Evolutionary conservation across 2,888 invertebrate genomes (phyloP).

Genomic region (Rhagium mordax): DNA sequence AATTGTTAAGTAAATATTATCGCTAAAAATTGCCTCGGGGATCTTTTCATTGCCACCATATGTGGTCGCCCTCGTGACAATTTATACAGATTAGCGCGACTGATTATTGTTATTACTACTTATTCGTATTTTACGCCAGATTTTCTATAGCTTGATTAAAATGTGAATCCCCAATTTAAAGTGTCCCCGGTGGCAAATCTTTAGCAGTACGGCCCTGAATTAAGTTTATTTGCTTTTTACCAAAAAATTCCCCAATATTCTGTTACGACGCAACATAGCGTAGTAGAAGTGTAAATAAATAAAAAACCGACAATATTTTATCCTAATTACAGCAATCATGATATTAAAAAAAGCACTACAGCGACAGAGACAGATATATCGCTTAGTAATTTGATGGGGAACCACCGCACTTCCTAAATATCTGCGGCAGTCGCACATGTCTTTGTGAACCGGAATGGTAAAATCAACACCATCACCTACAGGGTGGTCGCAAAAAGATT

Average conservation of each 20-base stretch:
- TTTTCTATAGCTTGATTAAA: too few species aligned
- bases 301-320: conserved; percentile 2
- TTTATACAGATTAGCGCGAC: too few species aligned
- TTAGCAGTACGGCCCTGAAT: not conserved
- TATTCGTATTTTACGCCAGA: too few species aligned
- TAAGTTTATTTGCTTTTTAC: not conserved
- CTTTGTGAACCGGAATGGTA: not conserved
- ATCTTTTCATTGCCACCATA: not conserved
- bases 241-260: not conserved
- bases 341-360: not conserved
- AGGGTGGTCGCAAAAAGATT: not conserved
- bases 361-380: not conserved
- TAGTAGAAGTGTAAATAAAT: not conserved
- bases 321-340: not conserved
- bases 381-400: conserved; percentile 10
- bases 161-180: too few species aligned
- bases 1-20: not conserved
- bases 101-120: too few species aligned
- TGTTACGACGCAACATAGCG: not conserved
- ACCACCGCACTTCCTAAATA: conserved; percentile 16
- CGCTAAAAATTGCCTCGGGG: not conserved
- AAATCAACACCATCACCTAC: not conserved
- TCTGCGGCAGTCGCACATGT: not conserved
- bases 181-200: too few species aligned
- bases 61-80: too few species aligned